Base-by-base conservation (phyloP, 2,888 invertebrate species). In the Drosophila koepferae region DNA sequence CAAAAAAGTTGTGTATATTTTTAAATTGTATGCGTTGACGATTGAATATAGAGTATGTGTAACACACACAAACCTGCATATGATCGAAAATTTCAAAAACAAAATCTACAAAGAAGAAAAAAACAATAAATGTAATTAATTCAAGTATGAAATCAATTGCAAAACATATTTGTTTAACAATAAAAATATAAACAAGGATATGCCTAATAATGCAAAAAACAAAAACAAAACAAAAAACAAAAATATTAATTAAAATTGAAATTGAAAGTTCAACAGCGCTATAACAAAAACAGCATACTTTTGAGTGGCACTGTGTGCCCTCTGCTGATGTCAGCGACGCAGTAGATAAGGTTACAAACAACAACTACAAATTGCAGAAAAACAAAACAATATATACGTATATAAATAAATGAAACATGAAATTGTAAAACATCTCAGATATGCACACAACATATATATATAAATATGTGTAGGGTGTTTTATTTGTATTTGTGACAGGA, bases 1-100 rank as follows among this genome's bases (percentile, higher is more conserved):
- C 77, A 72, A 77, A 73, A 72, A 79, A 72, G 40, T 72, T 80
- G 80, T 86, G 82, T 76, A 86, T 86, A 84, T 81, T 86, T 82
- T 83, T 72, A 74, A 76, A 74, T 69, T 74, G 56, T 79, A 77
- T 80, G 81, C 85, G 81, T 83, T 81, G 66, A 77, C 74, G 64
- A 66, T 63, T 63, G 34, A 63, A 62, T 62, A 68, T 74, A 51
- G 49, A 51, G 18, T 51, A 23, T 54, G 38, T 51, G 63, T 63
- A 71, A 74, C 53, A 67, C 77, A 66, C 6, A 28, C 64, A 80
- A 72, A 63, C 48, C 58, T 68, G 61, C 72, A 77, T 55, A 72
- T 46, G 38, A 48, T 62, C 7, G 38, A 51, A 54, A 48, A 59
- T 60, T 9, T 54, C 20, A 49, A 20, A 16, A 53, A 53, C 0